A percentile compares a stretch with the other conserved stretches of the same genome.
These are phyloP conservation scores for Cantharis rustica DNA, from an alignment of 2,888 invertebrate species.

Conservation along the genomic window DNA sequence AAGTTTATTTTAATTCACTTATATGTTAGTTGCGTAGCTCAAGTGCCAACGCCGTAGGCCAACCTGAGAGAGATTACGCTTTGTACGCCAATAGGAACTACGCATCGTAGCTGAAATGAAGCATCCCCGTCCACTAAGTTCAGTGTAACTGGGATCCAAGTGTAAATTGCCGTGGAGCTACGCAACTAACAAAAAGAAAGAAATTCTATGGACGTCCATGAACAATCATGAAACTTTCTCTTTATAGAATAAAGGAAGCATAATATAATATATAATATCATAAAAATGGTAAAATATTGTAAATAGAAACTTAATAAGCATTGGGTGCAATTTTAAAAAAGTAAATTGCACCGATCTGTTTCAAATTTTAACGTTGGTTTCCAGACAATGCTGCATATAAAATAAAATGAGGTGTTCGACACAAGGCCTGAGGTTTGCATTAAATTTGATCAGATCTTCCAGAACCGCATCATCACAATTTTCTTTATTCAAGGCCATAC, in stretches of 20 bases:
- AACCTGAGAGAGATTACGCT: too few relatives aligned
- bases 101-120: too few relatives aligned
- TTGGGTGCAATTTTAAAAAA: background rate
- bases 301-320: background rate
- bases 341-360: background rate
- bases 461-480: constrained; percentile 14
- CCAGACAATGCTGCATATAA: constrained; percentile 13
- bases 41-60: too few relatives aligned
- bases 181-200: too few relatives aligned
- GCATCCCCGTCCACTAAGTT: too few relatives aligned
- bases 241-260: background rate
- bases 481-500: constrained; percentile 13
- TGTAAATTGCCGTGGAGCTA: too few relatives aligned
- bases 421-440: constrained; percentile 8
- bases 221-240: background rate
- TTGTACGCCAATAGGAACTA: too few relatives aligned
- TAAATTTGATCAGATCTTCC: constrained; percentile 17
- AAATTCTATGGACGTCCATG: background rate
- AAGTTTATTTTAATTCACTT: too few relatives aligned
- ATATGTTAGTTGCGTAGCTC: too few relatives aligned
- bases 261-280: background rate
- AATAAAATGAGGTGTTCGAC: constrained; percentile 13
- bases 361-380: constrained; percentile 13
- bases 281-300: background rate
- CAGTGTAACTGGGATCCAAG: too few relatives aligned